A percentile compares a stretch with the other conserved stretches of the same genome.
phyloP scores from a whole-genome alignment of 2,888 invertebrate genomes.

The Folsomia candida region DNA sequence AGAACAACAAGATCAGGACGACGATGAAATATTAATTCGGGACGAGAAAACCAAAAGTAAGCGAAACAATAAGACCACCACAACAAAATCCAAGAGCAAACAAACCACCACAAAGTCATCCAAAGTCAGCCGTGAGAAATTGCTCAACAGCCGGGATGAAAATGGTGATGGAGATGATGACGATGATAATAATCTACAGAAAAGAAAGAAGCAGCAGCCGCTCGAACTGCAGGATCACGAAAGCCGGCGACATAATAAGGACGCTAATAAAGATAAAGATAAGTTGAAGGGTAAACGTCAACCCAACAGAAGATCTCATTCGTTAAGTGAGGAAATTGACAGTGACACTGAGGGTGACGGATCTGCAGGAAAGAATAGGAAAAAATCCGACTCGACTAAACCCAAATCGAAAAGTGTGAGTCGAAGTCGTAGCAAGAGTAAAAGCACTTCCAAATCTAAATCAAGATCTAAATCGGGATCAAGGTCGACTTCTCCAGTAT shows the following conservation, averaged over 20 bases:
- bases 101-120: neutral
- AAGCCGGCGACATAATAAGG: too few species aligned
- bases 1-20: conserved; percentile 26
- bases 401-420: conserved; percentile 24
- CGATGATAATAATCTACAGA: too few species aligned
- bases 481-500: conserved; percentile 23
- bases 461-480: conserved; percentile 41
- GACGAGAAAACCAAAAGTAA: neutral
- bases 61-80: too few species aligned
- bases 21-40: neutral
- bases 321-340: neutral
- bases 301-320: neutral
- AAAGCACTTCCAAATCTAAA: conserved; percentile 18
- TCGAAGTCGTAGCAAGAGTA: neutral
- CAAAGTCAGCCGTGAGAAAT: too few species aligned
- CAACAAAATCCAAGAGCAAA: neutral
- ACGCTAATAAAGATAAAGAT: too few species aligned
- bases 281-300: conserved; percentile 2
- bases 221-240: too few species aligned
- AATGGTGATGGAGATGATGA: neutral
- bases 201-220: too few species aligned
- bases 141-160: too few species aligned
- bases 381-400: too few species aligned
- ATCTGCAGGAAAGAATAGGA: neutral
- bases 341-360: conserved; percentile 8